These are phyloP conservation scores for Eucera pruinosa DNA, from an alignment of 2,888 invertebrate genomes.

Conservation along the genomic window DNA sequence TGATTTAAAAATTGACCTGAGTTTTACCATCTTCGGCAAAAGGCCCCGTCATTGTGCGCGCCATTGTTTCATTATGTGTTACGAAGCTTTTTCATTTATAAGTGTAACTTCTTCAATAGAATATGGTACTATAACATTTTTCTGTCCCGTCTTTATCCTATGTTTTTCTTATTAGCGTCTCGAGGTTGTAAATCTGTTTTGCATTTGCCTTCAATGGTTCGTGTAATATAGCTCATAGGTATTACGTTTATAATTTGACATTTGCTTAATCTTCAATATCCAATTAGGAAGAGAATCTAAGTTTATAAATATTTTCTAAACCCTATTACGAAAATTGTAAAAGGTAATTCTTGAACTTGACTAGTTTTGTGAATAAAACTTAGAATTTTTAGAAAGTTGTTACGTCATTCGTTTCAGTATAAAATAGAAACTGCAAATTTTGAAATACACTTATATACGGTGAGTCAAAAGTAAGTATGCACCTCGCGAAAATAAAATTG, in stretches of 20 bases:
- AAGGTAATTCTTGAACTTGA: too few relatives aligned
- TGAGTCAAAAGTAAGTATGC: too few relatives aligned
- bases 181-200: neutral
- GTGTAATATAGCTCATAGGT: neutral
- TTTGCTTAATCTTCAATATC: neutral
- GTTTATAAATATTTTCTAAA: too few relatives aligned
- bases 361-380: too few relatives aligned
- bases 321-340: too few relatives aligned
- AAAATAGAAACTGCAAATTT: too few relatives aligned
- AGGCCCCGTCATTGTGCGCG: neutral
- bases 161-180: neutral
- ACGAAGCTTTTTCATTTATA: conserved; percentile 16
- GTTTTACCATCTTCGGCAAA: conserved; percentile 12
- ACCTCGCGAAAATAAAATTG: too few relatives aligned
- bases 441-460: too few relatives aligned
- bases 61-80: conserved; percentile 8
- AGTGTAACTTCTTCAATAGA: neutral
- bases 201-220: neutral
- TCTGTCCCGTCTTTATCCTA: neutral
- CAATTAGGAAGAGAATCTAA: too few relatives aligned
- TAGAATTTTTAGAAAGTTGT: too few relatives aligned
- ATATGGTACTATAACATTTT: neutral
- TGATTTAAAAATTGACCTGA: conserved; percentile 32
- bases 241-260: neutral
- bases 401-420: too few relatives aligned